A percentile compares a stretch with the other conserved stretches of the same genome.
Conservation (phyloP, 2,888 invertebrate genomes). For the Xanthorhoe designata region DNA sequence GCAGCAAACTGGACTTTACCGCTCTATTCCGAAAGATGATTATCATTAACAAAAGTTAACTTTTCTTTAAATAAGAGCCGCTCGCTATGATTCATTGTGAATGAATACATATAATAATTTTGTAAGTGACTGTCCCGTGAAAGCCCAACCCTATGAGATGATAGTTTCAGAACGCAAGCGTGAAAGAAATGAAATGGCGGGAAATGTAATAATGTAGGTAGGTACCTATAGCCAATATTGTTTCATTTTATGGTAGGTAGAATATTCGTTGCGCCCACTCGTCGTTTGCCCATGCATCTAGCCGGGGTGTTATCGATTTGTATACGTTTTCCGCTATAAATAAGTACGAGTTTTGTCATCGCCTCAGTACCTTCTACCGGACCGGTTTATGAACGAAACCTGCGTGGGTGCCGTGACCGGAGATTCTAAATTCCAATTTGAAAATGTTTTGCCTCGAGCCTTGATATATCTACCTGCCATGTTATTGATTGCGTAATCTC, state of each 20-base stretch:
- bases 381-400: slow-evolving; percentile 77
- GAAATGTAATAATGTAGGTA: slow-evolving; percentile 49
- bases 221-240: slow-evolving; percentile 39
- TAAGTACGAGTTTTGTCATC: slow-evolving; percentile 81
- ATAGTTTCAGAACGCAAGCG: slow-evolving; percentile 47
- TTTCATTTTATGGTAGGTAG: slow-evolving; percentile 49
- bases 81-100: slow-evolving; percentile 79
- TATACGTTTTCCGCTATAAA: slow-evolving; percentile 81
- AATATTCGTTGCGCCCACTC: slow-evolving; percentile 48
- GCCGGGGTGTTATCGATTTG: slow-evolving; percentile 77
- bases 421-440: slow-evolving; percentile 68
- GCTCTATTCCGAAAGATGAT: slow-evolving; percentile 70
- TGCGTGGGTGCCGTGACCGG: slow-evolving; percentile 68
- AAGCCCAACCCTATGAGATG: slow-evolving; percentile 46
- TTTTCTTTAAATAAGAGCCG: slow-evolving; percentile 68
- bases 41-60: slow-evolving; percentile 57
- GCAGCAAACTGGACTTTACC: slow-evolving; percentile 77
- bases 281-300: slow-evolving; percentile 52
- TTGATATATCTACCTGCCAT: slow-evolving; percentile 38
- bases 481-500: slow-evolving; percentile 69
- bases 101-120: slow-evolving; percentile 79
- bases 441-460: slow-evolving; percentile 51
- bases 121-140: slow-evolving; percentile 55
- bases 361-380: slow-evolving; percentile 57
- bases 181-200: slow-evolving; percentile 65